Evolutionary conservation across 2,113 vertebrate genomes (phyloP).

Genomic region (Clarias gariepinus): DNA sequence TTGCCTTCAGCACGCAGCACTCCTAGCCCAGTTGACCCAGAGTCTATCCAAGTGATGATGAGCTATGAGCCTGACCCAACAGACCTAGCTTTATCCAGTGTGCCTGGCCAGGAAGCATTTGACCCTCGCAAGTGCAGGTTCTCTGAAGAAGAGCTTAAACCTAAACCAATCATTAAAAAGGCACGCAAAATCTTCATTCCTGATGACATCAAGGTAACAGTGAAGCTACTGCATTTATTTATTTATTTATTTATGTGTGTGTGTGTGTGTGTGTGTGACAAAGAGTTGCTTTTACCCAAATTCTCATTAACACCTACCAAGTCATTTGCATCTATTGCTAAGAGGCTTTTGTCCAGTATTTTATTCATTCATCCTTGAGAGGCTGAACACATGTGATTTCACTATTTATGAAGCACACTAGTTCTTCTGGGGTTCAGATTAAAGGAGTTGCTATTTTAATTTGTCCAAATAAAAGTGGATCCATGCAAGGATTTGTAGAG

Average conservation of each 20-base stretch:
- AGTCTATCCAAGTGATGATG: slow-evolving; percentile 90
- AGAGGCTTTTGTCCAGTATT: slow-evolving; percentile 68
- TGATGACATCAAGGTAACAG: slow-evolving; percentile 94
- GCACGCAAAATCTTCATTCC: slow-evolving; percentile 97
- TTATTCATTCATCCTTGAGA: slow-evolving; percentile 50
- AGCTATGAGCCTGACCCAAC: slow-evolving; percentile 93
- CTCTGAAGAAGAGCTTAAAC: slow-evolving; percentile 94
- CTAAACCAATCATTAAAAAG: slow-evolving; percentile 99
- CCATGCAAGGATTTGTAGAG: slow-evolving; percentile 60
- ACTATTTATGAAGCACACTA: slow-evolving; percentile 62
- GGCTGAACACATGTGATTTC: slow-evolving; percentile 44
- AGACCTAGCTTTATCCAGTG: slow-evolving; percentile 94
- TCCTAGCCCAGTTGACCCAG: slow-evolving; percentile 93
- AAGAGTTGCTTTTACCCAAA: neutral
- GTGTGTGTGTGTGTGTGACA: slow-evolving; percentile 33
- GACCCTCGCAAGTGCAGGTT: slow-evolving; percentile 97
- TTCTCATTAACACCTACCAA: neutral
- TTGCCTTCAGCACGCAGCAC: slow-evolving; percentile 82
- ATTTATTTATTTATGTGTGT: neutral
- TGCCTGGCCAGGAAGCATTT: slow-evolving; percentile 96
- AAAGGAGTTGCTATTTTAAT: slow-evolving; percentile 74
- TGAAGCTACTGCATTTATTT: neutral
- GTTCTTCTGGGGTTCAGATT: slow-evolving; percentile 61
- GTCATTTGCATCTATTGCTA: slow-evolving; percentile 49
- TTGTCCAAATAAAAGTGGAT: slow-evolving; percentile 72